These are phyloP conservation scores for Antrozous pallidus DNA, from an alignment of 2,797 vertebrate genomes.

Conservation along the genomic window DNA sequence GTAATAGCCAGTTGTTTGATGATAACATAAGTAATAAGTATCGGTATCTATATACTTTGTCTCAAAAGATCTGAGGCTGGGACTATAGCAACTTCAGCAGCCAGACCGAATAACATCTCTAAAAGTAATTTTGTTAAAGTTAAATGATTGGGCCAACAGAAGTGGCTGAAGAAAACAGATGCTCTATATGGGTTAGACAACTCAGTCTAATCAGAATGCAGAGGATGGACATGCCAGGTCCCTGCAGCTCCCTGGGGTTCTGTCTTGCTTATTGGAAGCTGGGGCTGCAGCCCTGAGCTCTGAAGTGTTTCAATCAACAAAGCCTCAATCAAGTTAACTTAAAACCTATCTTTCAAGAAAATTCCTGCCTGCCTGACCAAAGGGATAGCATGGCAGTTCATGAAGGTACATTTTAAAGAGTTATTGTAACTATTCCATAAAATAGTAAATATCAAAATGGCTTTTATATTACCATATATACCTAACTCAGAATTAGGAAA, in stretches of 20 bases:
- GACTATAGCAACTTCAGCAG: not conserved
- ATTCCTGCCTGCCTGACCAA: not conserved
- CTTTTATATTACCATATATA: not conserved
- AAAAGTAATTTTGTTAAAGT: not conserved
- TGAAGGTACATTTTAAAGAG: not conserved
- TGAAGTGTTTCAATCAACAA: not conserved
- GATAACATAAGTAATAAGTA: not conserved
- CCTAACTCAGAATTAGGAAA: not conserved
- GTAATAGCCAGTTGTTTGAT: not conserved
- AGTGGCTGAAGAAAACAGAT: not conserved
- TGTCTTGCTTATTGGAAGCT: not conserved
- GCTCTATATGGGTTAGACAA: not conserved
- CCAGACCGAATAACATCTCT: not conserved
- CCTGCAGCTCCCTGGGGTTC: not conserved
- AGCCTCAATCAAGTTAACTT: not conserved
- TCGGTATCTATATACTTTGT: not conserved
- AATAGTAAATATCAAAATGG: not conserved
- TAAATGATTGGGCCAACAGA: not conserved
- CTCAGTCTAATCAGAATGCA: not conserved
- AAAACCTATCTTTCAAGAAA: not conserved
- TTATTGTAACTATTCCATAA: not conserved
- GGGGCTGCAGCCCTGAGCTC: not conserved
- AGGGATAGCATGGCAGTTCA: not conserved
- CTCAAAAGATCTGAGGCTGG: not conserved
- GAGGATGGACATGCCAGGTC: not conserved